phyloP scores from a whole-genome alignment of 2,888 invertebrate genomes.

The Philhelius pedissequus region DNA sequence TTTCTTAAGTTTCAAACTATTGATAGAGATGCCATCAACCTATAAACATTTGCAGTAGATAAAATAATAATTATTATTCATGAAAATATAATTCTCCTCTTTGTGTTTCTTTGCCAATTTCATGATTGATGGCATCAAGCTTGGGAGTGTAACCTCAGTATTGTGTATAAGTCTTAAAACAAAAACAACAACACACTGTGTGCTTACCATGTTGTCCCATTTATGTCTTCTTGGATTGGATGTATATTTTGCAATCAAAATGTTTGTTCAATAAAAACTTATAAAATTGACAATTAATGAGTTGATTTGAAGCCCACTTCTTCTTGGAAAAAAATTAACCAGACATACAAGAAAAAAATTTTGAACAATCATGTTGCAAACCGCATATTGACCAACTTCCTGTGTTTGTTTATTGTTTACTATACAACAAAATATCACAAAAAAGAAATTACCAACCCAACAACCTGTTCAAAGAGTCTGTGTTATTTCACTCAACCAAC shows the following conservation, averaged over 20 bases:
- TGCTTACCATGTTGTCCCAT: background rate
- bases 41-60: conserved; percentile 36
- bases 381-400: conserved; percentile 67
- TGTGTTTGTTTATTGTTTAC: conserved; percentile 28
- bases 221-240: too few species aligned
- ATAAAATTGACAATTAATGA: conserved; percentile 51
- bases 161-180: background rate
- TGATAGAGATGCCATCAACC: conserved; percentile 50
- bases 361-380: conserved; percentile 35
- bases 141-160: conserved; percentile 31
- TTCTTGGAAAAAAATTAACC: conserved; percentile 1
- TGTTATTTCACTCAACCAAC: too few species aligned
- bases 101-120: conserved; percentile 7
- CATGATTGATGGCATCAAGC: conserved; percentile 52
- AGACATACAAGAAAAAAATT: conserved; percentile 3
- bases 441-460: conserved; percentile 11
- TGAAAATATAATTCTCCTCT: background rate
- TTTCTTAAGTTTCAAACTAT: background rate
- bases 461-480: conserved; percentile 37
- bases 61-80: too few species aligned
- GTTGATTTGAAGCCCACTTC: conserved; percentile 50
- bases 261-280: conserved; percentile 16
- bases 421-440: background rate
- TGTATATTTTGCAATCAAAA: conserved; percentile 34
- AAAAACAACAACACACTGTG: background rate